Base-by-base conservation (phyloP, 53 echinoderm and acorn worm genomes). In the Stichopus horrens region DNA sequence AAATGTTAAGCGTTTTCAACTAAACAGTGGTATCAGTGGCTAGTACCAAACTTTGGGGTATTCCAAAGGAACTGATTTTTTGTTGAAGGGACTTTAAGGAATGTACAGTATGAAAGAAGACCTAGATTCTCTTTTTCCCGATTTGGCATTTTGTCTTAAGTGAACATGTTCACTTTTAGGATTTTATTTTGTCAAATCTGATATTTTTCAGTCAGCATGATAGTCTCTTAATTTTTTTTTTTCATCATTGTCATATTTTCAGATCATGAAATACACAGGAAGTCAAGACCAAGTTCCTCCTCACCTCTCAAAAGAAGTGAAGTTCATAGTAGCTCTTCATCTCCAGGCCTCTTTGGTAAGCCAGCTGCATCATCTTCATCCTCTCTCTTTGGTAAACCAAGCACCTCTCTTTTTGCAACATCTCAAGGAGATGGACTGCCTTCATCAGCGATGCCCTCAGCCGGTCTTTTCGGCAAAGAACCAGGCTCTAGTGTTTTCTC, bases 321-420 rank as follows among this genome's bases (percentile, higher is more conserved):
- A 52, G 85, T 85, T 0, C 85, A 85, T 14, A 52, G 52, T 22
- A 63, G 85, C 51, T 85, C 85, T 65, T 51, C 77, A 76, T 10
- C 85, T 51, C n/a, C 60, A 21, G 23, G 21, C n/a, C 37, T 67
- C 22, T 83, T 83, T 83, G 83, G 83, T 10, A 83, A 58, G 10
- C 13, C 66, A 1, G 58, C 52, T 23, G 11, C 85, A 9, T 63
- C 85, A 5, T 53, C 85, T 21, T 52, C 83, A 20, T 20, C 67
- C 6, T 21, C 21, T 67, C 85, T 85, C 37, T 85, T 85, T 68
- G 85, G 85, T 14, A 85, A 85, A 16, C 67, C 85, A 7, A 67
- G 16, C 23, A 11, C 66, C 3, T 76, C 77, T 51, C 7, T 23
- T 13, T 74, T 23, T 11, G 59, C 59, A 59, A 11, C 59, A 59